Percentiles rank a stretch among this genome's conserved stretches.
phyloP scores from a whole-genome alignment of 1,140 invertebrate species.

The Lasioglossum albipes region DNA sequence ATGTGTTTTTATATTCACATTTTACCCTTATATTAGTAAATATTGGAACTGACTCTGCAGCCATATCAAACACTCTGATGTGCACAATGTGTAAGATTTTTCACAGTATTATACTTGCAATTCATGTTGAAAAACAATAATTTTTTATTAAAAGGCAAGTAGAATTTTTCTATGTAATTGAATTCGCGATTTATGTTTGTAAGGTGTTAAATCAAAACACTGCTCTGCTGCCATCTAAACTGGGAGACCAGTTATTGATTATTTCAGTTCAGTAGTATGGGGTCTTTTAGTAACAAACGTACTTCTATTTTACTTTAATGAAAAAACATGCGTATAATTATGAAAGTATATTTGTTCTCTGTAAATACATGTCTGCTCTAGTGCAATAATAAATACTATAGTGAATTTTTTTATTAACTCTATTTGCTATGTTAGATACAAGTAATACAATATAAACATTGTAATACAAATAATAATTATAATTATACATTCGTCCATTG shows the following conservation, averaged over 20 bases:
- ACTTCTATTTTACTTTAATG: background rate
- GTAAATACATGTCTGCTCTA: background rate
- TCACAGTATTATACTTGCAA: background rate
- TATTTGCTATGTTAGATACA: background rate
- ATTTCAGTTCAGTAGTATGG: conserved; percentile 32
- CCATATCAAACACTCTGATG: background rate
- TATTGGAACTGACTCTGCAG: background rate
- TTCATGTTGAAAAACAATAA: background rate
- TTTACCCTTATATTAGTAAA: background rate
- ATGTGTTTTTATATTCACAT: background rate
- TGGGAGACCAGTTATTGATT: conserved; percentile 58
- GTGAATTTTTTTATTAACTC: background rate
- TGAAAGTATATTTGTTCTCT: background rate
- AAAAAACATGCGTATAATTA: background rate
- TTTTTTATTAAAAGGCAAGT: background rate
- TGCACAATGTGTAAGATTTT: background rate
- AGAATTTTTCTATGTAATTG: background rate
- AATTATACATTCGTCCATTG: background rate
- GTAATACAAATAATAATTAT: conserved; percentile 13
- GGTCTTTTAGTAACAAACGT: background rate
- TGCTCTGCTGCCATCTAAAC: conserved; percentile 60
- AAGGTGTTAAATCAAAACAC: conserved; percentile 27
- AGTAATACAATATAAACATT: background rate
- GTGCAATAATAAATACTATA: background rate
- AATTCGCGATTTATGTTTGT: background rate